Percentiles rank a stretch among this genome's conserved stretches.
Evolutionary conservation across 2,797 vertebrate species (phyloP).

Genomic region (Coendou prehensilis): DNA sequence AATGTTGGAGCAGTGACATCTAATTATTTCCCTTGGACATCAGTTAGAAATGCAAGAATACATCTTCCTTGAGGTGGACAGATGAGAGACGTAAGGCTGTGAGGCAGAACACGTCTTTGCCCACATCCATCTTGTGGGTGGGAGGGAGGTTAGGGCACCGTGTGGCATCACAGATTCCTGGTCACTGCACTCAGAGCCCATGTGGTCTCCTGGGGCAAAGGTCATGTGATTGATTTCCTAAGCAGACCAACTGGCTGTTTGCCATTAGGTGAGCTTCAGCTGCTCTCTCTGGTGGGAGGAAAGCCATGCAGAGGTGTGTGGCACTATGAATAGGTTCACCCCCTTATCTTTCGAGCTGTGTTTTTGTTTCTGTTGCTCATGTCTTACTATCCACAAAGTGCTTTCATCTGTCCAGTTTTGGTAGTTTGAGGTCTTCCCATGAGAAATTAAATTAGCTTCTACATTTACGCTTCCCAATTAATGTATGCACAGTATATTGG

Average conservation of each 20-base stretch:
- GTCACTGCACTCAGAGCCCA: neutral
- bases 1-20: slow-evolving; percentile 75
- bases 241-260: neutral
- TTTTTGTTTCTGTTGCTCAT: slow-evolving; percentile 16
- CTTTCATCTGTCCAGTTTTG: neutral
- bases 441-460: neutral
- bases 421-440: neutral
- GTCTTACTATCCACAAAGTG: neutral
- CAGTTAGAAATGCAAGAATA: slow-evolving; percentile 76
- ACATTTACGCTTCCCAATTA: neutral
- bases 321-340: neutral
- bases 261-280: neutral
- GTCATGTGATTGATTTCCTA: neutral
- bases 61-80: slow-evolving; percentile 71
- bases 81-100: accelerated
- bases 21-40: slow-evolving; percentile 78
- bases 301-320: neutral
- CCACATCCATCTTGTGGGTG: neutral
- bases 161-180: neutral
- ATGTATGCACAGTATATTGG: accelerated
- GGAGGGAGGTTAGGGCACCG: neutral
- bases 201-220: neutral
- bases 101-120: neutral
- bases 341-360: neutral
- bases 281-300: neutral